Base-by-base conservation (phyloP, 2,113 vertebrate species). In the rat (Rattus norvegicus) region DNA sequence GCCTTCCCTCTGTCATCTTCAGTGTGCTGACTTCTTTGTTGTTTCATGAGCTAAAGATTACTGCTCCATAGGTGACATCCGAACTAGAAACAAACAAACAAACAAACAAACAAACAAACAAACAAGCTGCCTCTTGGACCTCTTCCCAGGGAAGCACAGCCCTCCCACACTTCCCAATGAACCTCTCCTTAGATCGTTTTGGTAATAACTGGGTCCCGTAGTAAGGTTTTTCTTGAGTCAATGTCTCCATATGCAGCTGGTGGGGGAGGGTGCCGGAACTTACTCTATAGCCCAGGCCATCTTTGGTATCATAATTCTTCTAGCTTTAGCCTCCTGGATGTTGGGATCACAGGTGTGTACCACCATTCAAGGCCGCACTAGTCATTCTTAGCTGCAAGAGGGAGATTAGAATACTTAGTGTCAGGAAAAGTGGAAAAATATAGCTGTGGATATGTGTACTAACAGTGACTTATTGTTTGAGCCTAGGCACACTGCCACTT, bases 391-490 rank as follows among this genome's bases (percentile, higher is more conserved):
- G 77, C 22, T 92, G 56, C 22, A 84, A 76, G 87, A 36, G 47
- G 33, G 33, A 94, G 90, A 91, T 75, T 43, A 88, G 49, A 14
- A 73, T 79, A 94, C 73, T 95, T 80, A 93, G 12, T 88, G 22
- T 90, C 19, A 91, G 73, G 47, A 24, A 85, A 91, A 91, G 47
- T 88, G 30, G 28, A 94, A 87, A 19, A 93, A 88, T 17, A 73
- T 30, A 76, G 91, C 65, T 56, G 59, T 26, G 39, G 81, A 86
- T 92, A 52, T 14, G 26, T 87, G 56, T 67, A 26, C 30, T 65
- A 36, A 28, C 81, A 88, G 0, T 80, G 63, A 88, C 84, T 81
- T 61, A 85, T 67, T 92, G 72, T 39, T 77, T 77, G 76, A 91
- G 16, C 67, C 33, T 73, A 85, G 81, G 86, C 67, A 20, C 59